Percentiles rank a stretch among this genome's conserved stretches.
These are phyloP conservation scores for Eulemur coronatus DNA, from an alignment of 2,797 vertebrate species.

Conservation along the genomic window DNA sequence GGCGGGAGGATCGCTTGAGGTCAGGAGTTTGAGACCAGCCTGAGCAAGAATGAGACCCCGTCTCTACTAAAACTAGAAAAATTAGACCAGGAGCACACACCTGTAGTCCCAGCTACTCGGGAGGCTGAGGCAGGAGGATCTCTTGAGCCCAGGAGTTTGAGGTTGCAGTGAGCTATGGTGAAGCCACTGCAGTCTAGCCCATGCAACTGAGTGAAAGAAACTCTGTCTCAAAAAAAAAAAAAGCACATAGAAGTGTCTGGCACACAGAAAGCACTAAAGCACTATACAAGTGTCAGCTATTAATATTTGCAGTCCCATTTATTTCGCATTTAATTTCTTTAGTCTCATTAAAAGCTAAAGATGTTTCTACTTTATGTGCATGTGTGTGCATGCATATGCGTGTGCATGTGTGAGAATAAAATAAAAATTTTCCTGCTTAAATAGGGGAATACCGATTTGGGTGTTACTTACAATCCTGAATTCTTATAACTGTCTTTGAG, in stretches of 20 bases:
- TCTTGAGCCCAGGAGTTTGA: background rate
- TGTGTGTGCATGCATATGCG: background rate
- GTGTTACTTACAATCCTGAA: background rate
- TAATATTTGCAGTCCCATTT: background rate
- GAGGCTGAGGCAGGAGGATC: background rate
- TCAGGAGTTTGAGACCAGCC: background rate
- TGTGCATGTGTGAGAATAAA: background rate
- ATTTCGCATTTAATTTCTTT: background rate
- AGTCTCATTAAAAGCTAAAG: slow-evolving; percentile 5
- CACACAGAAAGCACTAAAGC: background rate
- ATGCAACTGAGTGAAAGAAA: background rate
- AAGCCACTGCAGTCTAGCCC: background rate
- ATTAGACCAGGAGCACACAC: background rate
- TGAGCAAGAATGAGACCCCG: background rate
- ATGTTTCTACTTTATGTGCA: background rate
- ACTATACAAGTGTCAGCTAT: background rate
- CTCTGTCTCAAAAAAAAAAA: background rate
- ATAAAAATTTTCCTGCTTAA: background rate
- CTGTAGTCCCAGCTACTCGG: background rate
- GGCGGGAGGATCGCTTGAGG: background rate
- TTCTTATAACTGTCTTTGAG: background rate
- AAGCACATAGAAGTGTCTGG: background rate
- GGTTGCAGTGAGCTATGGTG: background rate
- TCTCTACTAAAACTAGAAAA: background rate
- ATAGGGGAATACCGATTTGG: background rate